Percentiles rank a stretch among this genome's conserved stretches.
phyloP scores from a whole-genome alignment of 2,888 invertebrate genomes.

The Acholoe squamosa region DNA sequence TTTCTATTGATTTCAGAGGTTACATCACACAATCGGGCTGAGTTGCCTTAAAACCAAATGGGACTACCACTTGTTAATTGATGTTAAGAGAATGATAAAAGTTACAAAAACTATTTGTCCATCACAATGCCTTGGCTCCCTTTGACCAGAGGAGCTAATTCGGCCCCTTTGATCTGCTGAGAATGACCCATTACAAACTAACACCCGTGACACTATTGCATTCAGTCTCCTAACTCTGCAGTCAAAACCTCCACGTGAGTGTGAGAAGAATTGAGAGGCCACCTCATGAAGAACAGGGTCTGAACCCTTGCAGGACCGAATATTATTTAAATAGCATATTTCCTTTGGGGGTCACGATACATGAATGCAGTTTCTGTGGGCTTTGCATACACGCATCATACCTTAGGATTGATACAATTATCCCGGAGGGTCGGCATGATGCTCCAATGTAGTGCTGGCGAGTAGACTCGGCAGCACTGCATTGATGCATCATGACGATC shows the following conservation, averaged over 20 bases:
- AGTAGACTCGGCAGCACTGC: too few species aligned
- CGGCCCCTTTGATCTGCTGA: constrained; percentile 26
- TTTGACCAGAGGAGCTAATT: background rate
- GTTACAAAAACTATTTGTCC: constrained; percentile 40
- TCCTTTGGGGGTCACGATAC: too few species aligned
- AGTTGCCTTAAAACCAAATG: too few species aligned
- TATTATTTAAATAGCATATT: background rate
- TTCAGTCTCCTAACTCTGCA: background rate
- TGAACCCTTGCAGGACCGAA: background rate
- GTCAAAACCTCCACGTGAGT: background rate
- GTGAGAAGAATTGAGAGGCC: background rate
- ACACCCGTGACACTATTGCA: constrained; percentile 1
- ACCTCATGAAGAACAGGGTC: background rate
- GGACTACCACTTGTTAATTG: background rate
- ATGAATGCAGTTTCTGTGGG: too few species aligned
- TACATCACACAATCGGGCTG: too few species aligned
- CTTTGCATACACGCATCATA: too few species aligned
- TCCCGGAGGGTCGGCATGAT: too few species aligned
- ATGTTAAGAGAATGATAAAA: background rate
- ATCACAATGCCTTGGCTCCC: constrained; percentile 59
- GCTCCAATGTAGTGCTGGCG: too few species aligned
- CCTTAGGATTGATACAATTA: too few species aligned
- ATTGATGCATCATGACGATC: too few species aligned
- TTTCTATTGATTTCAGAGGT: too few species aligned
- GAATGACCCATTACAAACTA: constrained; percentile 65